Percentiles rank a stretch among this genome's conserved stretches.
Conservation (phyloP, 2,113 vertebrate genomes). For the Arvicanthis niloticus region DNA sequence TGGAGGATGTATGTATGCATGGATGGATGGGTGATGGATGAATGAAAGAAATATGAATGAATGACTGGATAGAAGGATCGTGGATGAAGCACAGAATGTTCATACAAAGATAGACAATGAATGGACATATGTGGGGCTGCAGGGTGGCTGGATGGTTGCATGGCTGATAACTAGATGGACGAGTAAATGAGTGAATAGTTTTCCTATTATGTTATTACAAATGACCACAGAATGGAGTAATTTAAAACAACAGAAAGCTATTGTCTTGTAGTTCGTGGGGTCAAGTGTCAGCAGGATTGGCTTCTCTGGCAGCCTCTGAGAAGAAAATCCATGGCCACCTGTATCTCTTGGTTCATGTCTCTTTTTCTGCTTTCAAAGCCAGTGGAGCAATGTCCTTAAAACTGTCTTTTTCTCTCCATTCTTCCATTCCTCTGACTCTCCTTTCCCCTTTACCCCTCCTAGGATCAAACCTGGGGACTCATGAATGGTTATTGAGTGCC, state of each 20-base stretch:
- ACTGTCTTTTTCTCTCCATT: neutral
- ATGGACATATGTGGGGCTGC: neutral
- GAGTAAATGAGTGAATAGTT: neutral
- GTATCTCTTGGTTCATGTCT: neutral
- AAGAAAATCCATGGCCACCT: neutral
- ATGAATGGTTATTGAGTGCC: neutral
- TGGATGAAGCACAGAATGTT: neutral
- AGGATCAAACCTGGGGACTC: neutral
- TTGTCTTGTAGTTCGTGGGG: neutral
- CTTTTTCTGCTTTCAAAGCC: neutral
- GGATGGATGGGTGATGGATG: neutral
- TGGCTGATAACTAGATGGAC: neutral
- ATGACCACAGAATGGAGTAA: neutral
- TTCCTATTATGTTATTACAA: neutral
- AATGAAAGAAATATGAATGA: neutral
- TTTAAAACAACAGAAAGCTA: neutral
- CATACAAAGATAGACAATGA: neutral
- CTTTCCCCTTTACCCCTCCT: neutral
- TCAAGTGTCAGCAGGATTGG: neutral
- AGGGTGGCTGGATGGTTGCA: neutral
- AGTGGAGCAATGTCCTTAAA: neutral
- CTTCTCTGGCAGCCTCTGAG: neutral
- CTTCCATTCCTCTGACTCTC: neutral
- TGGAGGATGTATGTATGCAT: neutral
- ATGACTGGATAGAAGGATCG: neutral